Evolutionary conservation across 2,888 invertebrate species (phyloP), one percentile per base, ranked within the genome.

Genomic region (Dicycla oo): DNA sequence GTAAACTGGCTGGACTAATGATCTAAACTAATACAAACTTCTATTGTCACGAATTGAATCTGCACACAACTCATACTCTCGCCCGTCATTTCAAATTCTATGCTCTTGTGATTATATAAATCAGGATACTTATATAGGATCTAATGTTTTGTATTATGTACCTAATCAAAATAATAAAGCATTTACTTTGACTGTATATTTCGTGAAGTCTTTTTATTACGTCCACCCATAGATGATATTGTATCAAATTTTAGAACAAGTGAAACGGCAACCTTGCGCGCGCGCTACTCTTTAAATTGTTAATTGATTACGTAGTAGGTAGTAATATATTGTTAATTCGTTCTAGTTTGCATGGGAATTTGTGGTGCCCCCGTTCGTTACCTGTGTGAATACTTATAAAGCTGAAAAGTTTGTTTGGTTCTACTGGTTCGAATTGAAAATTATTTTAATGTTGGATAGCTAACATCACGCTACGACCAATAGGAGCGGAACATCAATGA

Each of bases 161-260:
- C 56, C 82, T 79, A 78, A 80, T 78, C 78, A 82, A 82, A 82
- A 72, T 81, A 78, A 78, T 79, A 80, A 80, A 80, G 80, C 80
- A 80, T 80, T 80, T 82, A 80, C 78, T 82, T 80, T 69, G 64
- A 82, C 82, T 80, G 79, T 78, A 73, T 69, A 73, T 69, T 67
- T 63, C 38, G 34, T 62, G 58, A 58, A 74, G 58, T 73, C 53
- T 78, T 78, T 73, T 69, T 76, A 65, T 64, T 76, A 34, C 63
- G 51, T 30, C 53, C 40, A 51, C 69, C 77, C 70, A 38, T 61
- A 57, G n/a, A 53, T 53, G n/a, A 53, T 53, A 77, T 49, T 56
- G 23, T 65, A 49, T 20, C 49, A 26, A 80, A 69, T 78, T n/a
- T n/a, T 69, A 56, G 73, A 69, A 63, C 69, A 51, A 69, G 73